Evolutionary conservation across 2,797 vertebrate genomes (phyloP).

Genomic region (Adrianichthys oophorus): DNA sequence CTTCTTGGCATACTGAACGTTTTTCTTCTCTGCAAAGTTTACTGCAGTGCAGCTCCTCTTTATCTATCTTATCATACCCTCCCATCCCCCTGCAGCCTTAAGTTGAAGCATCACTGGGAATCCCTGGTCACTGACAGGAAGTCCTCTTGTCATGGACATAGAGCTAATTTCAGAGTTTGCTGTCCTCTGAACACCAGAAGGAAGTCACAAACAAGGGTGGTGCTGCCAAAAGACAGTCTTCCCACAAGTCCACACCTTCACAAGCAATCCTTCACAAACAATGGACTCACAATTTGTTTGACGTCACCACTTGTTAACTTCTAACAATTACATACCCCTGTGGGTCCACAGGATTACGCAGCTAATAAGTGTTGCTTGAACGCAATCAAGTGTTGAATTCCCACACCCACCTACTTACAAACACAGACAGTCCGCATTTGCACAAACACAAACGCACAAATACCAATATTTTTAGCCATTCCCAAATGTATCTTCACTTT

Average conservation of each 20-base stretch:
- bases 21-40: slow-evolving; percentile 31
- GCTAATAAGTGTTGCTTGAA: slow-evolving; percentile 33
- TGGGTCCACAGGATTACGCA: slow-evolving; percentile 25
- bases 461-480: slow-evolving; percentile 47
- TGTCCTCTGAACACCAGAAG: slow-evolving; percentile 17
- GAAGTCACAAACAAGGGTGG: background rate
- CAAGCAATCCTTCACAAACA: slow-evolving; percentile 18
- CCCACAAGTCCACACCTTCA: slow-evolving; percentile 20
- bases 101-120: slow-evolving; percentile 15
- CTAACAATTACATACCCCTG: slow-evolving; percentile 29
- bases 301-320: slow-evolving; percentile 26
- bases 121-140: slow-evolving; percentile 24
- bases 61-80: background rate
- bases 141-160: slow-evolving; percentile 19
- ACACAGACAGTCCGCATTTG: slow-evolving; percentile 19
- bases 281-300: slow-evolving; percentile 7
- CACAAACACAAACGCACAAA: slow-evolving; percentile 13
- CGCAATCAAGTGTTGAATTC: slow-evolving; percentile 46
- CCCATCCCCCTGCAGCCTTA: background rate
- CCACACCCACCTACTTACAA: slow-evolving; percentile 36
- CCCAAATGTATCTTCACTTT: slow-evolving; percentile 38
- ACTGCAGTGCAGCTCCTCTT: slow-evolving; percentile 24
- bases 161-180: slow-evolving; percentile 30
- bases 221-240: slow-evolving; percentile 29
- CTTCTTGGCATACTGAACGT: slow-evolving; percentile 36